Evolutionary conservation across 2,113 vertebrate species (phyloP), one percentile per base, ranked within the genome.

Genomic region (Picathartes gymnocephalus): DNA sequence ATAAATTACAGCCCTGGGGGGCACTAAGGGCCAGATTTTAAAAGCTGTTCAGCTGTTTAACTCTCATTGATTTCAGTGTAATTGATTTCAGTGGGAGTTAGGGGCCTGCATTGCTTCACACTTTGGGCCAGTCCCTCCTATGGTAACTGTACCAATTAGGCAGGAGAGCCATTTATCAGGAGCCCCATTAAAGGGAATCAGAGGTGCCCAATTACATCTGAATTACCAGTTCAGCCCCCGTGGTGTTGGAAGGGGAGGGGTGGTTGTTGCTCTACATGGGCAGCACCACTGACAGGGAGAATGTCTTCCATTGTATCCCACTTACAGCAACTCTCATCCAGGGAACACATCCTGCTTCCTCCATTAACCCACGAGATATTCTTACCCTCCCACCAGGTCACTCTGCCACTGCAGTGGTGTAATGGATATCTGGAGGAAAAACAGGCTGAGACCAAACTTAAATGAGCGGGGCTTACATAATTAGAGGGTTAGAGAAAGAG

Each of bases 41-140:
- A 93, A 95, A 95, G 91, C 96, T 91, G 15, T 93, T 97, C 83
- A 92, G 72, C 89, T 96, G 89, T 79, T 95, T 89, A 95, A 92
- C 86, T 95, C 83, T 87, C 93, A 93, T 95, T 93, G 94, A 97
- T 95, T 95, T 72, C 83, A 81, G 35, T 4, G 3, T 95, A 97
- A 95, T 93, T 97, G 95, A 93, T 96, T 96, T 97, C 95, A 91
- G 95, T 93, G 96, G 94, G 96, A 97, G 91, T 92, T 94, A 79
- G 89, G 91, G 93, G 89, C 81, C 83, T 91, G 73, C 45, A 71
- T 74, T 53, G 28, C 93, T 91, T 89, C 81, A 44, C 53, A 72
- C 83, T 95, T 91, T 76, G 86, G 94, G 72, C 82, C 51, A 74
- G 80, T 77, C 80, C 88, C 94, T 84, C 85, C 95, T 94, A 10